Base-by-base conservation (phyloP, 2,888 invertebrate genomes). In the Liopterus haemorrhoidalis region DNA sequence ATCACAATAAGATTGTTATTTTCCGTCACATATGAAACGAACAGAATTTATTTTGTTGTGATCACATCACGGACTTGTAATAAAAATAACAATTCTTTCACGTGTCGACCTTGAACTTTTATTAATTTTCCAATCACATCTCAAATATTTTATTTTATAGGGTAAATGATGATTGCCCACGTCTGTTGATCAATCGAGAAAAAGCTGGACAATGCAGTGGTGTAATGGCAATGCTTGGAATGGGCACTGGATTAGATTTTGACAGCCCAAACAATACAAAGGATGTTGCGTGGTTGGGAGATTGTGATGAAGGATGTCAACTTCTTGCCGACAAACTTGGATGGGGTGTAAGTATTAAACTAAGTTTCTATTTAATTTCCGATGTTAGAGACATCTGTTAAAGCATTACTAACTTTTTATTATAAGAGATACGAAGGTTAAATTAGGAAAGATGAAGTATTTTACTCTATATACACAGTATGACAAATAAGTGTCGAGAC, bases 111-210 rank as follows among this genome's bases (percentile, higher is more conserved):
- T n/a, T n/a, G n/a, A n/a, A n/a, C n/a, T n/a, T n/a, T n/a, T n/a
- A n/a, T n/a, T n/a, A n/a, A n/a, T n/a, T n/a, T n/a, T n/a, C n/a
- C n/a, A n/a, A n/a, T n/a, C n/a, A n/a, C n/a, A n/a, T n/a, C n/a
- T n/a, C n/a, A n/a, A n/a, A n/a, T n/a, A n/a, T n/a, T n/a, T n/a
- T n/a, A 19, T 32, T 46, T 33, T 58, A 9, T 54, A 81, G 81
- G 49, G 82, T 86, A 0, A 76, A 78, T 0, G 69, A 78, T 0
- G 76, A 75, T 59, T 85, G 85, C 64, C 85, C 94, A 0, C 75
- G 95, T 5, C 67, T 95, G 18, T 72, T 95, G 12, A 88, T 96
- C 27, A 95, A 95, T 67, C 78, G 87, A 19, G 90, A 90, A 69
- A 80, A 81, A 59, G 85, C 81, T 0, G 79, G 79, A 0, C 67